These are phyloP conservation scores for Hydrotaea cyrtoneurina DNA, from an alignment of 2,888 invertebrate species.

Conservation along the genomic window DNA sequence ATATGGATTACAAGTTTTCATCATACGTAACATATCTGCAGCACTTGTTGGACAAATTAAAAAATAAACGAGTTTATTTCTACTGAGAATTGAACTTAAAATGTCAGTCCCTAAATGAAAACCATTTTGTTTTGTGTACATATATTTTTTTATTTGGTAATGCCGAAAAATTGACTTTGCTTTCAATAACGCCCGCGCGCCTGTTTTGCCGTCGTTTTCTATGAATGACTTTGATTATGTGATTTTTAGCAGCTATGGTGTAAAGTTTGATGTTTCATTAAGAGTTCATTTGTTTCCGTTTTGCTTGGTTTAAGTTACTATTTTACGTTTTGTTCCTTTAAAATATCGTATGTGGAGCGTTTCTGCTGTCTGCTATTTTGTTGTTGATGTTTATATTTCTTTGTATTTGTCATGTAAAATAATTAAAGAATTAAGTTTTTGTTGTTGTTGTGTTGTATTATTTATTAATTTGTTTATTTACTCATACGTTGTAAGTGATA, in stretches of 20 bases:
- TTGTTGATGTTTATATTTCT: too few species aligned
- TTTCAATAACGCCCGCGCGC: conserved; percentile 35
- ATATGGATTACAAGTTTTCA: too few species aligned
- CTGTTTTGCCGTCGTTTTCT: not conserved
- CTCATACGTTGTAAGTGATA: conserved; percentile 35
- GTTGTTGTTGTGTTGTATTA: conserved; percentile 23
- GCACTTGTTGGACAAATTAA: conserved; percentile 17
- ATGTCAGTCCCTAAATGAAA: conserved; percentile 65
- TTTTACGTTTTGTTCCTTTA: conserved; percentile 29
- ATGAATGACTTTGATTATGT: conserved; percentile 49
- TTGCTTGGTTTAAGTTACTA: conserved; percentile 35
- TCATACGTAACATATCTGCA: conserved; percentile 23
- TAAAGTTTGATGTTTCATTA: conserved; percentile 17
- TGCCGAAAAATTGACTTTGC: conserved; percentile 68
- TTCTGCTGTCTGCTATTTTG: conserved; percentile 35
- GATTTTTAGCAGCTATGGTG: conserved; percentile 24
- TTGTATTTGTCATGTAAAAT: conserved; percentile 58
- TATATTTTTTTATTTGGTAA: conserved; percentile 49
- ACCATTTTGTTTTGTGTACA: conserved; percentile 45
- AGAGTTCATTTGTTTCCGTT: conserved; percentile 35
- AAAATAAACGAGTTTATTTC: conserved; percentile 10
- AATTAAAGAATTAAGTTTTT: conserved; percentile 52
- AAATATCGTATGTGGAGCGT: conserved; percentile 52
- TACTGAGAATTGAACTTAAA: not conserved
- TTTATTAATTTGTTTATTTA: conserved; percentile 13